Conservation (phyloP, 2,888 invertebrate genomes). For the Hypsopygia costalis region DNA sequence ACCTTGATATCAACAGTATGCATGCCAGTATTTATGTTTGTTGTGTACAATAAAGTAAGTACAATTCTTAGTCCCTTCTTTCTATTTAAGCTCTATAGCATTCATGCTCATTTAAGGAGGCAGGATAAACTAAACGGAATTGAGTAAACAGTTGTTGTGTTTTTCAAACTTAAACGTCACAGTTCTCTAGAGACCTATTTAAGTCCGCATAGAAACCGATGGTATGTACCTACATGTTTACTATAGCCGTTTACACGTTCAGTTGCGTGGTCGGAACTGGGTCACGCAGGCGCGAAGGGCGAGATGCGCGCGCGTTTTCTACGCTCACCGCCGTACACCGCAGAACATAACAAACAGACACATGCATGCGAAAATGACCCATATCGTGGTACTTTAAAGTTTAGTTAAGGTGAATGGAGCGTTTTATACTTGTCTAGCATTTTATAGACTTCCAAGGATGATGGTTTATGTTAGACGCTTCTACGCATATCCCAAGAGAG, state of each 20-base stretch:
- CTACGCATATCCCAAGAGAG: not conserved
- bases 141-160: no score
- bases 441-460: slow-evolving; percentile 9
- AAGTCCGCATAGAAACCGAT: slow-evolving; percentile 8
- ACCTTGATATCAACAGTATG: no score
- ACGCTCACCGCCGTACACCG: slow-evolving; percentile 24
- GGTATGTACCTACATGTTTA: not conserved
- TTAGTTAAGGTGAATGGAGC: not conserved
- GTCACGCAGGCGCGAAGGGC: slow-evolving; percentile 55
- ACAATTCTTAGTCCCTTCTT: no score
- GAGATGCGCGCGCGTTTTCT: slow-evolving; percentile 57
- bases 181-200: not conserved
- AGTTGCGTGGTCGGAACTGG: slow-evolving; percentile 37
- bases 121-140: no score
- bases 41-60: no score
- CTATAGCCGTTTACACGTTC: slow-evolving; percentile 14
- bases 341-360: slow-evolving; percentile 4
- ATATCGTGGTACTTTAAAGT: not conserved
- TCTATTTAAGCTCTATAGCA: no score
- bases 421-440: not conserved
- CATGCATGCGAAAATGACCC: slow-evolving; percentile 5
- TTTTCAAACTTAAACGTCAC: no score
- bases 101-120: no score
- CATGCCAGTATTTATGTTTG: no score
- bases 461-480: slow-evolving; percentile 2